Percentiles rank a stretch among this genome's conserved stretches.
These are phyloP conservation scores for Polia nebulosa DNA, from an alignment of 2,888 invertebrate species.

Conservation along the genomic window DNA sequence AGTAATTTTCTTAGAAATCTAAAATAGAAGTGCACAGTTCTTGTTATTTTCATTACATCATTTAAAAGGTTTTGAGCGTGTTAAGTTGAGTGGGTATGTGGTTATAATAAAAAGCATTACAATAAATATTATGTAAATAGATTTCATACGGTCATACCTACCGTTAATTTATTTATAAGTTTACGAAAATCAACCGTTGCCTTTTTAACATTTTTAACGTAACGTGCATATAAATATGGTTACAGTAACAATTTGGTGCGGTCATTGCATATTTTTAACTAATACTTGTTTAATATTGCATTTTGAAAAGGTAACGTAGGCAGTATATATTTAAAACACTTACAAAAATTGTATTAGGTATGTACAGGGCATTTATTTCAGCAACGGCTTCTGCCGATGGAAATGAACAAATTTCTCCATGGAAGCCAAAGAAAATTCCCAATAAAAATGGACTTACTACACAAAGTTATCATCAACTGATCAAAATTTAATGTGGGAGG, in stretches of 20 bases:
- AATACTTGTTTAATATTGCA: constrained; percentile 15
- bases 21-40: background rate
- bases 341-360: background rate
- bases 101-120: constrained; percentile 5
- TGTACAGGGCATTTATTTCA: too few species aligned
- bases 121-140: constrained; percentile 33
- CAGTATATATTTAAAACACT: background rate
- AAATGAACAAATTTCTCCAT: too few species aligned
- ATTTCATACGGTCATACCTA: constrained; percentile 23
- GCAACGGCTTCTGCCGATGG: too few species aligned
- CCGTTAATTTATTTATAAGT: constrained; percentile 35
- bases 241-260: constrained; percentile 49
- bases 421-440: too few species aligned
- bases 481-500: too few species aligned
- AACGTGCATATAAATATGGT: constrained; percentile 47
- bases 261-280: constrained; percentile 35
- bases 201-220: constrained; percentile 55
- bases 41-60: background rate
- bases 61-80: background rate
- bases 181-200: constrained; percentile 50
- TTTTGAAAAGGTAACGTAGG: background rate
- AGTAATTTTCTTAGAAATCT: too few species aligned
- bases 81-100: background rate
- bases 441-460: too few species aligned
- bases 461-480: too few species aligned